phyloP scores from a whole-genome alignment of 1,140 invertebrate genomes.

The Heliothis subflexa region DNA sequence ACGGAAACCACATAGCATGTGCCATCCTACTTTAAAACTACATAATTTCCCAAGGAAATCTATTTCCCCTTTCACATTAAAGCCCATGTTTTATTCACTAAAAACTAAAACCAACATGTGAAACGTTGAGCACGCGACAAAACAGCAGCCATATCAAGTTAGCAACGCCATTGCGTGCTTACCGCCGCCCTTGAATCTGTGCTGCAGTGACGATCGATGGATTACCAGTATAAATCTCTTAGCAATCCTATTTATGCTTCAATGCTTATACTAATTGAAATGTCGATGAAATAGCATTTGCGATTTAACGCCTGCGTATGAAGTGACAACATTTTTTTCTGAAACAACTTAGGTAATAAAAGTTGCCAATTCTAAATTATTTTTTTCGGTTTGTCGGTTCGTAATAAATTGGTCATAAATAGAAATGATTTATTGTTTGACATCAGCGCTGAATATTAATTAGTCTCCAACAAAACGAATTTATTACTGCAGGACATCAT shows the following conservation, averaged over 20 bases:
- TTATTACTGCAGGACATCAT: not conserved
- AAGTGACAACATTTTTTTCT: too few species aligned
- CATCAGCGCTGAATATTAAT: constrained; percentile 12
- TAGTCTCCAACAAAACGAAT: not conserved
- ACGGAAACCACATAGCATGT: too few species aligned
- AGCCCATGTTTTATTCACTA: not conserved
- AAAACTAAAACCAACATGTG: not conserved
- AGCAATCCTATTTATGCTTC: constrained; percentile 20
- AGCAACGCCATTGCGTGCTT: constrained; percentile 48
- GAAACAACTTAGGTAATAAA: too few species aligned
- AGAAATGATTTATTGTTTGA: not conserved
- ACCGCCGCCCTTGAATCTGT: constrained; percentile 63
- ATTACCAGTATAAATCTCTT: constrained; percentile 41
- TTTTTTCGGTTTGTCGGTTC: not conserved
- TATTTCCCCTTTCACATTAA: not conserved
- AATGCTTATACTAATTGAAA: not conserved
- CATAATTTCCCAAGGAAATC: not conserved
- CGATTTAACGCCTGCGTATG: too few species aligned
- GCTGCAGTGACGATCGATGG: constrained; percentile 67
- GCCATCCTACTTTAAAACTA: too few species aligned
- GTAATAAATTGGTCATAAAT: not conserved
- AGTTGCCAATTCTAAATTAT: not conserved
- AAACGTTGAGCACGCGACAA: constrained; percentile 4
- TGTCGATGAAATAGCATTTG: not conserved
- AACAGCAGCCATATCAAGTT: constrained; percentile 35